Evolutionary conservation across 2,113 vertebrate genomes (phyloP), one percentile per base, ranked within the genome.

Genomic region (Macrotis lagotis): DNA sequence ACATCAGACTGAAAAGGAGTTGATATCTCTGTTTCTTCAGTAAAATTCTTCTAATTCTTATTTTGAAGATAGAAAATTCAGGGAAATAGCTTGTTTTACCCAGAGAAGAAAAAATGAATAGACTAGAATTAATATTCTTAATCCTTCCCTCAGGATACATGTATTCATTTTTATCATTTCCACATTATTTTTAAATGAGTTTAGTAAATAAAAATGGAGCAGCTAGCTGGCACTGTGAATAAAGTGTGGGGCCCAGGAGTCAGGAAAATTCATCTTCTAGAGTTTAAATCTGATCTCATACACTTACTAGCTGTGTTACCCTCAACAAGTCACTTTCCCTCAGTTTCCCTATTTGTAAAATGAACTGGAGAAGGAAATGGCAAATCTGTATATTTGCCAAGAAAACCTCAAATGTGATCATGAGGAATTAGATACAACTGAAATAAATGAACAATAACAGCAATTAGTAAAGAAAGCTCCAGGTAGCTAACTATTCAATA

Each of bases 91-190:
- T 28, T 50, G 2, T 89, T 47, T 94, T 31, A 89, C 0, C 89
- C 55, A 47, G 25, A 19, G 89, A 95, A 95, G 55, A 49, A 93
- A 83, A 95, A 96, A 95, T 91, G n/a, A 3, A 48, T 31, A 96
- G 90, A 51, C 74, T 47, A 94, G 26, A 88, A 59, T 91, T 51
- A 88, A 59, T 31, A n/a, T 1, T 51, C 37, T 49, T 51, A 51
- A 66, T 26, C 50, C 90, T 92, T 59, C 53, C 53, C 31, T 92
- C 28, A 16, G 31, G 50, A 52, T 19, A 10, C 44, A 88, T 25
- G 49, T 95, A 3, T 5, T 52, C 47, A 50, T 55, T 96, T 96
- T 93, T 89, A 90, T 90, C 8, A 37, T 92, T 16, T 19, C 6
- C 55, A 74, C 24, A 50, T 8, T 88, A 89, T 92, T 88, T 25